Evolutionary conservation across 1,140 invertebrate genomes (phyloP).

Genomic region (Sarcophaga peregrina): DNA sequence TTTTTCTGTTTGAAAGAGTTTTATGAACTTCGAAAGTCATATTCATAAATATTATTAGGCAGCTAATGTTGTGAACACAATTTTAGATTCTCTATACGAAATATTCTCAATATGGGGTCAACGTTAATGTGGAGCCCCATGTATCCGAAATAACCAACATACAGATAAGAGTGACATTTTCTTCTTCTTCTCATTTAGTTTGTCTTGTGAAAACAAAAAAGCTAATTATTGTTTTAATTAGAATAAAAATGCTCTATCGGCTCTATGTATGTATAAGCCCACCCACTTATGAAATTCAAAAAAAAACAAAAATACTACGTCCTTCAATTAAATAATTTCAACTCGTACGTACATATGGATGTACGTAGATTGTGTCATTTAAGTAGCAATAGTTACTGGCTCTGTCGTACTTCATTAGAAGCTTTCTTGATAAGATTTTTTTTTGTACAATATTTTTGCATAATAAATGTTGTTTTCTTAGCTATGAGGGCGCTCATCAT

Average conservation of each 20-base stretch:
- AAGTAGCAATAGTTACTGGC: not conserved
- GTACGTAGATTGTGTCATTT: not conserved
- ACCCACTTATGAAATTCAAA: not conserved
- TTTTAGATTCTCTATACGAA: not conserved
- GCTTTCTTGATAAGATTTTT: slow-evolving; percentile 40
- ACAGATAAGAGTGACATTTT: not conserved
- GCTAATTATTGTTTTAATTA: not conserved
- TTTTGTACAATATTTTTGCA: slow-evolving; percentile 50
- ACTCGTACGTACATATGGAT: not conserved
- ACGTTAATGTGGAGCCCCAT: not conserved
- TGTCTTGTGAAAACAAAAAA: not conserved
- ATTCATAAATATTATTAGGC: slow-evolving; percentile 62
- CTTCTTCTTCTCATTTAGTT: not conserved
- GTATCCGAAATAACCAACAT: not conserved
- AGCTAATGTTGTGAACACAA: slow-evolving; percentile 60
- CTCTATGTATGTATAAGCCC: not conserved
- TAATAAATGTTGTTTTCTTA: slow-evolving; percentile 55
- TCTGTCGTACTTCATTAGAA: not conserved
- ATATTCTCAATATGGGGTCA: slow-evolving; percentile 40
- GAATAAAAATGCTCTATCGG: not conserved
- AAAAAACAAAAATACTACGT: not conserved
- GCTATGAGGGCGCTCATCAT: slow-evolving; percentile 9
- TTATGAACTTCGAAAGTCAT: slow-evolving; percentile 51
- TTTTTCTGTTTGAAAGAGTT: not conserved
- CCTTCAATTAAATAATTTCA: not conserved